A percentile compares a stretch with the other conserved stretches of the same genome.
Evolutionary conservation across 2,113 vertebrate genomes (phyloP).

Genomic region (Sinocyclocheilus anophthalmus): DNA sequence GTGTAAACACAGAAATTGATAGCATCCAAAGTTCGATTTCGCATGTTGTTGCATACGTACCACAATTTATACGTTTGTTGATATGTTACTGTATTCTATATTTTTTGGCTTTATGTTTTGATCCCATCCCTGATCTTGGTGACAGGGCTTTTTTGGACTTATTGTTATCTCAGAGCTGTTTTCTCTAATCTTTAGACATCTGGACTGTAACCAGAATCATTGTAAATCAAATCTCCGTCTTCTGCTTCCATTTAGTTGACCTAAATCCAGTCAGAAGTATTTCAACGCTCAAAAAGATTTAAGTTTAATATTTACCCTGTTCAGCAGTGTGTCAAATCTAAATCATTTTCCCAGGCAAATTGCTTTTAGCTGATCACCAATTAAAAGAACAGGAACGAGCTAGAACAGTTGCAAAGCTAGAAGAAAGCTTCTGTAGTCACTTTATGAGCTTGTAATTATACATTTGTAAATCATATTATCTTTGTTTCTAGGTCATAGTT

Average conservation of each 20-base stretch:
- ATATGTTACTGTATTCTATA: neutral
- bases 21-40: neutral
- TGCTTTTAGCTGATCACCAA: neutral
- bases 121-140: neutral
- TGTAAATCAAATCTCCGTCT: neutral
- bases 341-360: neutral
- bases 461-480: neutral
- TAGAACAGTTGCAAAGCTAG: neutral
- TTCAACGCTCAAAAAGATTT: neutral
- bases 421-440: neutral
- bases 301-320: conserved; percentile 21
- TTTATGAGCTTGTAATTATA: neutral
- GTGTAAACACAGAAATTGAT: neutral
- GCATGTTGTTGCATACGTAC: neutral
- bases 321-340: conserved; percentile 9
- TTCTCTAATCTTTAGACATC: neutral
- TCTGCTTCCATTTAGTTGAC: neutral
- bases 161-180: neutral
- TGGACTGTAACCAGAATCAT: neutral
- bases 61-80: no score
- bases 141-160: neutral
- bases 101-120: neutral
- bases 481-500: neutral
- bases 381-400: neutral
- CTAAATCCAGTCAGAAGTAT: conserved; percentile 9